Evolutionary conservation across 1,140 invertebrate genomes (phyloP).

Genomic region (Zaprionus davidi): DNA sequence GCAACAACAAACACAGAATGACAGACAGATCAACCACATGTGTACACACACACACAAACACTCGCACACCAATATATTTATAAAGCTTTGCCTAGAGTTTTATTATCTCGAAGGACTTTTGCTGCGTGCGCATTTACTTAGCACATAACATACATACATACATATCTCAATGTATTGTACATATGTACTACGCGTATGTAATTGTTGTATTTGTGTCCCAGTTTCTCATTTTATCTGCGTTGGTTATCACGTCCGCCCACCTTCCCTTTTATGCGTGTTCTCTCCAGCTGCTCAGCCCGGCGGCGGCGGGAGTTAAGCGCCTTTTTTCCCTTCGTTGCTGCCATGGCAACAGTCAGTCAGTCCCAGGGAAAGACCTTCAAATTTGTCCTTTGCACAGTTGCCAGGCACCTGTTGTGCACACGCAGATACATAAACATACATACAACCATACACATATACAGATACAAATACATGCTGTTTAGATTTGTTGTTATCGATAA

Average conservation of each 20-base stretch:
- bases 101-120: constrained; percentile 72
- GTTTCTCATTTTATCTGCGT: constrained; percentile 33
- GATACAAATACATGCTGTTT: background rate
- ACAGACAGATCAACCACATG: background rate
- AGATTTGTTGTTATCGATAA: constrained; percentile 3
- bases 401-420: constrained; percentile 75
- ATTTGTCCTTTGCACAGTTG: constrained; percentile 80
- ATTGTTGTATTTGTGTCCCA: constrained; percentile 19
- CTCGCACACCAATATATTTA: background rate
- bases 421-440: constrained; percentile 1
- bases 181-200: background rate
- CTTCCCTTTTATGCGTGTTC: background rate
- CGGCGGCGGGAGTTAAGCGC: constrained; percentile 33
- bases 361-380: constrained; percentile 66
- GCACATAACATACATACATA: background rate
- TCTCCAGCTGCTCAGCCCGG: background rate
- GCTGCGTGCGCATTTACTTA: constrained; percentile 46
- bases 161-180: constrained; percentile 3
- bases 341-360: constrained; percentile 44
- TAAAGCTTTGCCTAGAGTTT: constrained; percentile 58
- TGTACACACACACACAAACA: background rate
- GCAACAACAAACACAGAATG: constrained; percentile 21
- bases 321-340: constrained; percentile 35
- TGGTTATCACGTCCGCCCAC: constrained; percentile 33
- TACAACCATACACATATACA: background rate